Evolutionary conservation across 2,113 vertebrate genomes (phyloP), one percentile per base, ranked within the genome.

Genomic region (Toxotes jaculatrix): DNA sequence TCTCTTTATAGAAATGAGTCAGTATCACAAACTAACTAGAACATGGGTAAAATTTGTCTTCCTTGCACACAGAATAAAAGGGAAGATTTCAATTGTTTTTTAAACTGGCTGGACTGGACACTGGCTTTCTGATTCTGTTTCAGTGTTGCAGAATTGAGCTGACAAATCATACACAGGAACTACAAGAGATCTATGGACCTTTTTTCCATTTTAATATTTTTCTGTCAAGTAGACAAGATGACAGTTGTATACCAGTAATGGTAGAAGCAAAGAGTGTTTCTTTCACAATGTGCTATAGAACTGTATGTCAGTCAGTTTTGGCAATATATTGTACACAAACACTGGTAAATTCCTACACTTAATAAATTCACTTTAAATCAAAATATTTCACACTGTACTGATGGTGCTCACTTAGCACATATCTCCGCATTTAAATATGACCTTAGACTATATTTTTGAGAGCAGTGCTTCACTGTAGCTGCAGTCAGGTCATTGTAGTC

Each of bases 331-430:
- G n/a, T 34, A 43, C 8, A 32, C 2, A 76, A 27, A 0, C 32
- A 27, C 10, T 78, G 23, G 51, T 9, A 0, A 60, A 56, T 8
- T 31, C 23, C 16, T 13, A 27, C 16, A 42, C 1, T 34, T 21
- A 0, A 27, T 27, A n/a, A 19, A 34, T 60, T 7, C 17, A 53
- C 0, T 67, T 59, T 19, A 80, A 32, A 65, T 53, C 7, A 40
- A 55, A 62, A 31, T n/a, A 67, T 73, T 68, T 73, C 10, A 55
- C 4, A 70, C 16, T 74, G 34, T 75, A 34, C 23, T 71, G 5
- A 31, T 51, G 27, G 51, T 2, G 0, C 40, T 74, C 7, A 16
- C 27, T 77, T 8, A 21, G 8, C 38, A 21, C 32, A 86, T 19
- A 17, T 1, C 2, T 31, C 12, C 40, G 32, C 12, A 49, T 84